Percentiles rank a stretch among this genome's conserved stretches.
These are phyloP conservation scores for Epirrhoe alternata DNA, from an alignment of 2,888 invertebrate species.

Conservation along the genomic window DNA sequence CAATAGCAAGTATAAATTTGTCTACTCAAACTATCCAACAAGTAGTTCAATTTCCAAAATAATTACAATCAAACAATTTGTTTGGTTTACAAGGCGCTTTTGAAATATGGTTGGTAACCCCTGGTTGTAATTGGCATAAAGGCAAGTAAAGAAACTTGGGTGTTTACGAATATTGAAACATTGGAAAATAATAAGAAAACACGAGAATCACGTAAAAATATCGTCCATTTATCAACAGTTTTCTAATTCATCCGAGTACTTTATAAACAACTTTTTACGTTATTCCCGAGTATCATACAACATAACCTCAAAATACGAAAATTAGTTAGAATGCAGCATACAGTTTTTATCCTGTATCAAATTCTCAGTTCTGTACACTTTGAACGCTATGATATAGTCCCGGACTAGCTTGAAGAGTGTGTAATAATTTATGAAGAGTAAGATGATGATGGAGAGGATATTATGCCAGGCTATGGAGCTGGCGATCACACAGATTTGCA, in stretches of 20 bases:
- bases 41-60: no score
- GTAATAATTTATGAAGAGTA: slow-evolving; percentile 96
- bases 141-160: neutral
- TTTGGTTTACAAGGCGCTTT: no score
- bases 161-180: neutral
- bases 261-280: no score
- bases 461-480: slow-evolving; percentile 96
- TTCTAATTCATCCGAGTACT: no score
- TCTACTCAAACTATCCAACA: no score
- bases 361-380: slow-evolving; percentile 90
- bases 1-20: no score
- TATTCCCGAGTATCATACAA: no score
- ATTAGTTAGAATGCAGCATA: slow-evolving; percentile 41
- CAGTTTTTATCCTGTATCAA: slow-evolving; percentile 87
- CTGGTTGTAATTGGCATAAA: no score
- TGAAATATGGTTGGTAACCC: no score
- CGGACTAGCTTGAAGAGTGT: slow-evolving; percentile 95
- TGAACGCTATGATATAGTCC: slow-evolving; percentile 94
- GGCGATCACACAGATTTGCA: slow-evolving; percentile 92
- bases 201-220: no score
- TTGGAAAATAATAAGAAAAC: neutral
- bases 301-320: neutral
- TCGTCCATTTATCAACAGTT: no score
- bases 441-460: slow-evolving; percentile 92
- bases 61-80: no score